phyloP scores from a whole-genome alignment of 2,797 vertebrate species.

The Triplophysa yarkandensis region DNA sequence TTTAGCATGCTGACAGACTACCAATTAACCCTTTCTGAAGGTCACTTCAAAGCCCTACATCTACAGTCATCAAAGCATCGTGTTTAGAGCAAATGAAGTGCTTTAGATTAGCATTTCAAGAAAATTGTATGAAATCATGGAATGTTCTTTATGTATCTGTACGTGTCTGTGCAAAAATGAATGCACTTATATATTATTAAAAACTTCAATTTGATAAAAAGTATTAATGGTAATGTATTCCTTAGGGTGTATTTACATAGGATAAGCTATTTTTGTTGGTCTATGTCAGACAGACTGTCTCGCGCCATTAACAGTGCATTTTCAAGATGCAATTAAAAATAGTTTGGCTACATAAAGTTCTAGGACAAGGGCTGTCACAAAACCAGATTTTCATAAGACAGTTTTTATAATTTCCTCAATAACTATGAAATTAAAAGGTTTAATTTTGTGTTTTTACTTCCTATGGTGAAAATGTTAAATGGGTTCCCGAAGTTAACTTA shows the following conservation, averaged over 20 bases:
- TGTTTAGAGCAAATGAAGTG: background rate
- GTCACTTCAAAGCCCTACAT: background rate
- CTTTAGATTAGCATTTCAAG: background rate
- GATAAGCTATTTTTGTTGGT: background rate
- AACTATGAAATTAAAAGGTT: too few species aligned
- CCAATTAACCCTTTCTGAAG: slow-evolving; percentile 2
- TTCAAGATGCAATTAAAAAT: background rate
- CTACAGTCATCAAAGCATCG: background rate
- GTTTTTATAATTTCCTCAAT: too few species aligned
- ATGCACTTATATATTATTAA: too few species aligned
- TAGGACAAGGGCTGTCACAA: too few species aligned
- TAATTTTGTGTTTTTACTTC: too few species aligned
- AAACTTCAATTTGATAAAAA: too few species aligned
- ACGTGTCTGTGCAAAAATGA: background rate
- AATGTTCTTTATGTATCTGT: background rate
- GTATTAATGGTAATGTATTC: background rate
- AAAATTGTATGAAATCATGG: background rate
- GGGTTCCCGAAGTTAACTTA: too few species aligned
- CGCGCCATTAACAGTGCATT: background rate
- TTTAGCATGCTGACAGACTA: background rate
- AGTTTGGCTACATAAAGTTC: background rate
- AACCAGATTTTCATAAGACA: too few species aligned
- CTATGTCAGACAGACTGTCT: background rate
- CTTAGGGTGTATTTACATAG: background rate
- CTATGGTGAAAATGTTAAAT: too few species aligned